These are phyloP conservation scores for Stenodema calcarata DNA, from an alignment of 2,888 invertebrate genomes.

Conservation along the genomic window DNA sequence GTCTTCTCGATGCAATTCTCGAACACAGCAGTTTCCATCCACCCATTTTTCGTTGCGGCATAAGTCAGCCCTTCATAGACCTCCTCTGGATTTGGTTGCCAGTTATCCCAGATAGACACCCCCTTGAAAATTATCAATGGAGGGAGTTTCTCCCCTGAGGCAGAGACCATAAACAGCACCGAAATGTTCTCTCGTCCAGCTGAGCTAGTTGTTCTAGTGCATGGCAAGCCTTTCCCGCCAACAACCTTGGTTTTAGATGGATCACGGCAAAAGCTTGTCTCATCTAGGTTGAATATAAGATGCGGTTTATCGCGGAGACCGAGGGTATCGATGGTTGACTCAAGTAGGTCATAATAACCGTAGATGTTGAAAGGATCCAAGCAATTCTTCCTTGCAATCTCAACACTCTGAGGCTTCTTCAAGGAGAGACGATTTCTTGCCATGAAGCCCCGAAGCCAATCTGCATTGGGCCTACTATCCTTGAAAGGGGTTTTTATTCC, in stretches of 20 bases:
- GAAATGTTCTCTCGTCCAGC: constrained; percentile 57
- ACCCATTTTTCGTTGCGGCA: constrained; percentile 57
- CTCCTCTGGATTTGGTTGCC: constrained; percentile 57
- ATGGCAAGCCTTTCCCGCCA: constrained; percentile 37
- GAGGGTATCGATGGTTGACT: background rate
- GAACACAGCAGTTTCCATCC: constrained; percentile 56
- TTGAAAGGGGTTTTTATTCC: constrained; percentile 58
- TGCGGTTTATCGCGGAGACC: constrained; percentile 47
- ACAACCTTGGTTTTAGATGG: constrained; percentile 54
- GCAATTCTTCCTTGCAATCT: constrained; percentile 58
- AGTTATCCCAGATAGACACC: constrained; percentile 60
- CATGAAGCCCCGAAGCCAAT: constrained; percentile 59
- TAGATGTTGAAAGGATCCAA: constrained; percentile 57
- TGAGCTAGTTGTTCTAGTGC: constrained; percentile 56
- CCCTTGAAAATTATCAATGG: constrained; percentile 60
- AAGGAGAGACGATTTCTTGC: constrained; percentile 59
- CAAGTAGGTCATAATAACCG: constrained; percentile 55
- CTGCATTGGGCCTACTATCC: constrained; percentile 57
- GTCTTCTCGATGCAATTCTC: constrained; percentile 57
- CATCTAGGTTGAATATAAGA: constrained; percentile 58
- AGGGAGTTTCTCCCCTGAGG: constrained; percentile 58
- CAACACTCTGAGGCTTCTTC: constrained; percentile 60
- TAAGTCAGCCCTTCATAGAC: constrained; percentile 57
- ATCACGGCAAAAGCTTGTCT: constrained; percentile 57
- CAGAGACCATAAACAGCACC: constrained; percentile 25